Evolutionary conservation across 2,113 vertebrate species (phyloP).

Genomic region (Prietella phreatophila): DNA sequence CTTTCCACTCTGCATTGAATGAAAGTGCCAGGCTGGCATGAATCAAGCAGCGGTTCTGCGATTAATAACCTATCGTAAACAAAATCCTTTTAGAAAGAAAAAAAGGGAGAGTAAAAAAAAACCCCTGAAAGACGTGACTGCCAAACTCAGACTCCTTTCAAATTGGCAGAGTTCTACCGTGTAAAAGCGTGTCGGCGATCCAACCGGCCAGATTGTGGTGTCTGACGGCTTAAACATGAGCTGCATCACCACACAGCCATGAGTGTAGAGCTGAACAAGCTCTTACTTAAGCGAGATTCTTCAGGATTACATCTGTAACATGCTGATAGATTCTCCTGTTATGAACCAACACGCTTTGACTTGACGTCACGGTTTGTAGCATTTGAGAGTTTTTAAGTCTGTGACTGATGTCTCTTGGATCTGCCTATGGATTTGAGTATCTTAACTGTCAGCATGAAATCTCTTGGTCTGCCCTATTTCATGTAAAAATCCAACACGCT

Average conservation of each 20-base stretch:
- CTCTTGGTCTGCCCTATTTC: background rate
- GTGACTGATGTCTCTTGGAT: background rate
- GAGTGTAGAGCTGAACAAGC: background rate
- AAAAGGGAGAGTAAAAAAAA: background rate
- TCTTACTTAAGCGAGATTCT: background rate
- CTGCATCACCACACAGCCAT: slow-evolving; percentile 17
- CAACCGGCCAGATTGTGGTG: slow-evolving; percentile 44
- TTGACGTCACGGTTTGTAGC: background rate
- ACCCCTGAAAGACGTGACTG: background rate
- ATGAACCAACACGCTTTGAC: background rate
- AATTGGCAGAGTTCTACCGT: background rate
- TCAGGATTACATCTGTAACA: background rate
- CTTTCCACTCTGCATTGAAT: background rate
- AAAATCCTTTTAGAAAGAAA: slow-evolving; percentile 21
- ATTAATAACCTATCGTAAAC: slow-evolving; percentile 42
- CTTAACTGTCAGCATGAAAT: background rate
- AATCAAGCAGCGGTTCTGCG: background rate
- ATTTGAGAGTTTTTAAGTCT: background rate
- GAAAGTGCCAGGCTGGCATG: slow-evolving; percentile 1
- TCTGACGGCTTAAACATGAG: slow-evolving; percentile 27
- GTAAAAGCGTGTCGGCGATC: slow-evolving; percentile 16
- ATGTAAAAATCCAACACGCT: background rate
- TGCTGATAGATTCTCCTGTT: background rate
- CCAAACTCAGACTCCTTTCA: slow-evolving; percentile 31
- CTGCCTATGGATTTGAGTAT: background rate